These are phyloP conservation scores for Morpho achilles DNA, from an alignment of 2,888 invertebrate genomes.

Conservation along the genomic window DNA sequence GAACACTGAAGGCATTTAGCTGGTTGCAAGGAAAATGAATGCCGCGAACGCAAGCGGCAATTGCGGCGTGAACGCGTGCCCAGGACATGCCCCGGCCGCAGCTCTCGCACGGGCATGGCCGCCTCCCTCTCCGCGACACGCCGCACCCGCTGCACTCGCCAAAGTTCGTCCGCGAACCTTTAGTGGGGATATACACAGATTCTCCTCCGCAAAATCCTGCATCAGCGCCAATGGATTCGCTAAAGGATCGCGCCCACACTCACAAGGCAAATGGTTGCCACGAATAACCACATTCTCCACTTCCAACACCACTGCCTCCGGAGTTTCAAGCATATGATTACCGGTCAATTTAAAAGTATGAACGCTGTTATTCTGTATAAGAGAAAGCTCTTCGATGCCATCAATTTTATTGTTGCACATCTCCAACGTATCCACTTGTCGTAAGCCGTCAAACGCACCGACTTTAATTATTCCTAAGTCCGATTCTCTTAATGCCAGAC, in stretches of 20 bases:
- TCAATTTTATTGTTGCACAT: conserved; percentile 93
- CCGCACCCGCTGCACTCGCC: conserved; percentile 70
- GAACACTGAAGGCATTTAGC: conserved; percentile 68
- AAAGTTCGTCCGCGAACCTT: conserved; percentile 89
- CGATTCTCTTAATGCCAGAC: conserved; percentile 89
- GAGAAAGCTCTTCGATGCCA: conserved; percentile 85
- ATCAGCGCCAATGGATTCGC: conserved; percentile 86
- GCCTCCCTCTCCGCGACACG: conserved; percentile 62
- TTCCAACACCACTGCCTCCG: conserved; percentile 84
- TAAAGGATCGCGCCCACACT: conserved; percentile 89
- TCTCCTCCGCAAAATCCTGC: conserved; percentile 84
- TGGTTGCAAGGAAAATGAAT: conserved; percentile 58
- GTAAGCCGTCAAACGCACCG: conserved; percentile 87
- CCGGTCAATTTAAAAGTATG: conserved; percentile 86
- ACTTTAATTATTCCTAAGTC: conserved; percentile 87
- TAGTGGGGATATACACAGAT: conserved; percentile 92
- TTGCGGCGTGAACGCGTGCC: conserved; percentile 35
- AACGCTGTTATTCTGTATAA: conserved; percentile 85
- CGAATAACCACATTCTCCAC: conserved; percentile 85
- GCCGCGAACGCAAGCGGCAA: conserved; percentile 42
- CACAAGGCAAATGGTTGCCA: conserved; percentile 92
- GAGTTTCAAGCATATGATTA: conserved; percentile 90
- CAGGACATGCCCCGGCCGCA: conserved; percentile 44
- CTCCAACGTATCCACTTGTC: conserved; percentile 85
- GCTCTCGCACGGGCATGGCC: conserved; percentile 56